phyloP scores from a whole-genome alignment of 2,113 vertebrate species.

The rabbit (Oryctolagus cuniculus) region DNA sequence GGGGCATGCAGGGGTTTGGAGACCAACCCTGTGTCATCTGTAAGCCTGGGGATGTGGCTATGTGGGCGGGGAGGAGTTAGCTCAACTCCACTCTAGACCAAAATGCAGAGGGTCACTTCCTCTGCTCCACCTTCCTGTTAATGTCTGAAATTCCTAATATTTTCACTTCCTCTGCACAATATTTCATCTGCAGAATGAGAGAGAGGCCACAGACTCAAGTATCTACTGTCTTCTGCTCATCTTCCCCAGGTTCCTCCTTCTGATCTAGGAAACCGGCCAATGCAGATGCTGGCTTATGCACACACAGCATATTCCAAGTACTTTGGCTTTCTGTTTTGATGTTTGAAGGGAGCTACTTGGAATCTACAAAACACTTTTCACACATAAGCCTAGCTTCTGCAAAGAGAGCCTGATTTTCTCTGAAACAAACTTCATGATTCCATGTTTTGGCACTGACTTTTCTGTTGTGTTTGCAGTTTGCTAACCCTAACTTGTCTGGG shows the following conservation, averaged over 20 bases:
- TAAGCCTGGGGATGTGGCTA: no score
- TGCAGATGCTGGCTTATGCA: background rate
- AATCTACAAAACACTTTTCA: background rate
- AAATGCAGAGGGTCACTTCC: background rate
- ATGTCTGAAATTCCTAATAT: background rate
- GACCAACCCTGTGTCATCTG: background rate
- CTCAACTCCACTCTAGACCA: background rate
- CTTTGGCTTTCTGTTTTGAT: background rate
- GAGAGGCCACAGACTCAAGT: background rate
- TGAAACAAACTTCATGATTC: background rate
- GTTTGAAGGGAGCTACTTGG: background rate
- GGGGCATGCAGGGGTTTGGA: fast-evolving
- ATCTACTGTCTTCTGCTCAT: background rate
- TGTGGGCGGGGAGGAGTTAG: background rate
- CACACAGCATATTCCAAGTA: background rate
- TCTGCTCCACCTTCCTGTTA: background rate
- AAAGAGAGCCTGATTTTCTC: background rate
- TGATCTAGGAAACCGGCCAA: background rate
- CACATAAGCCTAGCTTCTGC: background rate
- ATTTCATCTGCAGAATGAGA: background rate
- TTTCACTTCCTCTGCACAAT: background rate
- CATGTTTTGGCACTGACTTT: background rate
- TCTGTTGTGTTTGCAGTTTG: background rate
- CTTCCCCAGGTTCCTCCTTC: background rate
- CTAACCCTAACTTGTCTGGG: background rate